phyloP scores from a whole-genome alignment of 2,797 vertebrate species.

The Clarias platycephalus region DNA sequence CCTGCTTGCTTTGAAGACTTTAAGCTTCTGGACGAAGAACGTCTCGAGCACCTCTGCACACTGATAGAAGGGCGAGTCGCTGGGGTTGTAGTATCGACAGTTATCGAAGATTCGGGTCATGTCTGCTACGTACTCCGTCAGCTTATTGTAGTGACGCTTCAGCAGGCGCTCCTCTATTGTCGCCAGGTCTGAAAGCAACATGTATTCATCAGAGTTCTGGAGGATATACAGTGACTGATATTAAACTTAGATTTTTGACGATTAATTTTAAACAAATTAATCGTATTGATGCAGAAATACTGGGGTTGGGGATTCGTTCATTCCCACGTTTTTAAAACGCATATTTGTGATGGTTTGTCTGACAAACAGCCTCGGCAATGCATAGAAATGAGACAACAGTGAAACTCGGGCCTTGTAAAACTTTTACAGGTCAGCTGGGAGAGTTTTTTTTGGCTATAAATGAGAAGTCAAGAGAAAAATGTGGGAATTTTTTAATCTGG shows the following conservation, averaged over 20 bases:
- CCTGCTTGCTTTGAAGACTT: constrained; percentile 98
- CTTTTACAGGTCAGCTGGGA: not conserved
- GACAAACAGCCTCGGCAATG: not conserved
- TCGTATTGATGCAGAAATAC: not conserved
- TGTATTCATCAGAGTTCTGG: not conserved
- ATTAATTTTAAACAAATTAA: not conserved
- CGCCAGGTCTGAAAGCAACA: constrained; percentile 81
- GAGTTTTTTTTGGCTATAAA: not conserved
- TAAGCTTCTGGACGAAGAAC: constrained; percentile 98
- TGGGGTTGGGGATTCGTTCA: not conserved
- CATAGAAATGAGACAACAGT: not conserved
- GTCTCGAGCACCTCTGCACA: constrained; percentile 95
- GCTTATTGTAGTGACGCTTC: constrained; percentile 90
- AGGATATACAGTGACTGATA: not conserved
- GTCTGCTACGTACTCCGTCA: constrained; percentile 96
- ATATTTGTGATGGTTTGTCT: not conserved
- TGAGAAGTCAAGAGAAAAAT: not conserved
- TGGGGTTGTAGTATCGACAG: constrained; percentile 98
- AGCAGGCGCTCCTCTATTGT: constrained; percentile 94
- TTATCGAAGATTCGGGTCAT: constrained; percentile 99
- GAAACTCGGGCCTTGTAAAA: not conserved
- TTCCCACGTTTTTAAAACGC: not conserved
- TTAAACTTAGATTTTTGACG: not conserved
- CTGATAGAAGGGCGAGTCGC: constrained; percentile 95
- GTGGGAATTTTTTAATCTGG: not conserved